Conservation (phyloP, 2,797 vertebrate species). For the Distichodus sexfasciatus region DNA sequence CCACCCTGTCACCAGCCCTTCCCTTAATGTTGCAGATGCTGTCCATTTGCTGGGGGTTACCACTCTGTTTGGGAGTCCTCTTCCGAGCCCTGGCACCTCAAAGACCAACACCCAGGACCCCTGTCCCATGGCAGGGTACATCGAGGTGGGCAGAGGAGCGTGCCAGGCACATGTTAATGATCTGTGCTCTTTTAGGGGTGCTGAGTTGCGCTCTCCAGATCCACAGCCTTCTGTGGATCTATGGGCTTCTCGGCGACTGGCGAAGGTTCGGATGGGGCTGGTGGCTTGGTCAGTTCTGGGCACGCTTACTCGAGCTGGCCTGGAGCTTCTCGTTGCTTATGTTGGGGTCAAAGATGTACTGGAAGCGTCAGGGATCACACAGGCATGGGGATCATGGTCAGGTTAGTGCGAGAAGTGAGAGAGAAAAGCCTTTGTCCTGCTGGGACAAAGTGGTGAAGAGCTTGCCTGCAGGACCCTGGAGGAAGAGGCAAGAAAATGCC, state of each 20-base stretch:
- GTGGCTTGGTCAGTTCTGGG: conserved; percentile 87
- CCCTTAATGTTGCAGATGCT: conserved; percentile 77
- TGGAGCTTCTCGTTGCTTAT: conserved; percentile 74
- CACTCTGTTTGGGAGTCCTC: conserved; percentile 66
- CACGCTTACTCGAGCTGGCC: conserved; percentile 79
- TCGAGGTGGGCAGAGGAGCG: conserved; percentile 59
- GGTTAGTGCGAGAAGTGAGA: conserved; percentile 38
- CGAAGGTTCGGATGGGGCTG: conserved; percentile 80
- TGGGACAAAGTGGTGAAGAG: conserved; percentile 73
- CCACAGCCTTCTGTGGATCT: conserved; percentile 83
- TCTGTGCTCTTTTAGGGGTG: conserved; percentile 72
- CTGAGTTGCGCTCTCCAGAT: conserved; percentile 81
- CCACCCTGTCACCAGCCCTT: conserved; percentile 63
- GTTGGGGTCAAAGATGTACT: conserved; percentile 72
- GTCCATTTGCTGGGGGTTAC: conserved; percentile 76
- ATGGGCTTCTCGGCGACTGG: conserved; percentile 76
- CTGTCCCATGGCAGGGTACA: conserved; percentile 58
- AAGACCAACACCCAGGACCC: conserved; percentile 50
- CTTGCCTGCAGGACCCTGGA: conserved; percentile 58
- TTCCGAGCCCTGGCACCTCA: conserved; percentile 64
- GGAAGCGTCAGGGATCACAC: conserved; percentile 56
- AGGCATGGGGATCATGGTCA: conserved; percentile 40
- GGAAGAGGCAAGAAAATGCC: conserved; percentile 56
- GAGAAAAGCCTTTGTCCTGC: conserved; percentile 53
- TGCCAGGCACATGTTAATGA: conserved; percentile 65